Evolutionary conservation across 2,888 invertebrate species (phyloP).

Genomic region (Falcaria lacertinaria): DNA sequence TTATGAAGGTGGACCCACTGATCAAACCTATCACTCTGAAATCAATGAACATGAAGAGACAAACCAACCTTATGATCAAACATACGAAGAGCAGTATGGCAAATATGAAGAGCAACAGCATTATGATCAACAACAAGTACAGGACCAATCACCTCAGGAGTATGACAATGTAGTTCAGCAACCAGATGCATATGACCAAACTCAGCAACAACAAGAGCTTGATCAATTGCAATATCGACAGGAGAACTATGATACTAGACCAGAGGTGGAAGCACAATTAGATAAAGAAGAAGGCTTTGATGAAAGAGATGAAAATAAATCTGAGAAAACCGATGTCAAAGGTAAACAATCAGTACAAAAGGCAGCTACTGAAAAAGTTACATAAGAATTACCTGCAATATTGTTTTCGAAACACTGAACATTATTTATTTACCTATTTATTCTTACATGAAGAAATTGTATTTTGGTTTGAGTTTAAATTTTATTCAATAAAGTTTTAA

Average conservation of each 20-base stretch:
- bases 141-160: slow-evolving; percentile 7
- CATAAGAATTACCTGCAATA: not conserved
- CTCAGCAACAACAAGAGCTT: slow-evolving; percentile 11
- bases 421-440: not conserved
- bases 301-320: slow-evolving; percentile 12
- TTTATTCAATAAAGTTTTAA: not conserved
- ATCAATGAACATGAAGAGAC: slow-evolving; percentile 50
- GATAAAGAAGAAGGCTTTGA: slow-evolving; percentile 40
- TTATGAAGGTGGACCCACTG: slow-evolving; percentile 39
- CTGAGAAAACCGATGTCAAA: not conserved
- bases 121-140: slow-evolving; percentile 8
- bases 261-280: slow-evolving; percentile 35
- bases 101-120: slow-evolving; percentile 20
- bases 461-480: not conserved
- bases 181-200: slow-evolving; percentile 7
- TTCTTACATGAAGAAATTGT: not conserved
- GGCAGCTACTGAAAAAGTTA: not conserved
- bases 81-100: slow-evolving; percentile 53
- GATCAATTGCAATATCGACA: slow-evolving; percentile 21
- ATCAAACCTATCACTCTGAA: slow-evolving; percentile 34
- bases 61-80: slow-evolving; percentile 49
- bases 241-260: slow-evolving; percentile 23
- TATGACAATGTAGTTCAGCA: slow-evolving; percentile 13
- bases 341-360: not conserved
- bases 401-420: not conserved